Percentiles rank a stretch among this genome's conserved stretches.
Conservation (phyloP, 2,888 invertebrate species). For the Agrotis exclamationis region DNA sequence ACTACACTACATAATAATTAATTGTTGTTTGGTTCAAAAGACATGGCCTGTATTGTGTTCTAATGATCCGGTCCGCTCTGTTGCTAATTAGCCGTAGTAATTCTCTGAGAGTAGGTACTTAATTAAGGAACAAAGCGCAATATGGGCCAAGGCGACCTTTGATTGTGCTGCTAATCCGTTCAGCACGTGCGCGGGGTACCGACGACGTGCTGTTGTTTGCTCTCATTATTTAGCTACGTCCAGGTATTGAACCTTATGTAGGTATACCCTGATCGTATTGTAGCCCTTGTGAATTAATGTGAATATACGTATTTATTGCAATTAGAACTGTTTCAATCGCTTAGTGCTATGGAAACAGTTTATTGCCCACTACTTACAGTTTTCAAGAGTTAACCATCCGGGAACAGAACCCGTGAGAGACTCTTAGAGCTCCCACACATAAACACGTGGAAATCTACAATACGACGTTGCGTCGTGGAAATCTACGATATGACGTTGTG, state of each 20-base stretch:
- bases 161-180: slow-evolving; percentile 29
- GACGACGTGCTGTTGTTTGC: slow-evolving; percentile 29
- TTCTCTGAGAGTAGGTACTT: slow-evolving; percentile 17
- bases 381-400: background rate
- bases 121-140: slow-evolving; percentile 30
- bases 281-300: background rate
- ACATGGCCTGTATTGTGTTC: slow-evolving; percentile 3
- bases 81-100: slow-evolving; percentile 33
- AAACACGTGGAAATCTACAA: no score
- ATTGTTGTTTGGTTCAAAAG: slow-evolving; percentile 2
- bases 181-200: slow-evolving; percentile 33
- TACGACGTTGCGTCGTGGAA: no score
- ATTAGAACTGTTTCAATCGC: background rate
- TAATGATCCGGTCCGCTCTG: slow-evolving; percentile 21
- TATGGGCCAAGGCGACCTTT: slow-evolving; percentile 39
- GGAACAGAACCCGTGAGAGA: background rate
- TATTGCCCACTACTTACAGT: background rate
- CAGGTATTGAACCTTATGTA: background rate
- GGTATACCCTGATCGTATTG: background rate
- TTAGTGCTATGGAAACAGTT: background rate
- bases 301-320: background rate
- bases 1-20: background rate
- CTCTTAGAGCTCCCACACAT: no score
- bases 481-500: no score
- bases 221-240: slow-evolving; percentile 13